Evolutionary conservation across 2,888 invertebrate species (phyloP).

Genomic region (Clivina fossor): DNA sequence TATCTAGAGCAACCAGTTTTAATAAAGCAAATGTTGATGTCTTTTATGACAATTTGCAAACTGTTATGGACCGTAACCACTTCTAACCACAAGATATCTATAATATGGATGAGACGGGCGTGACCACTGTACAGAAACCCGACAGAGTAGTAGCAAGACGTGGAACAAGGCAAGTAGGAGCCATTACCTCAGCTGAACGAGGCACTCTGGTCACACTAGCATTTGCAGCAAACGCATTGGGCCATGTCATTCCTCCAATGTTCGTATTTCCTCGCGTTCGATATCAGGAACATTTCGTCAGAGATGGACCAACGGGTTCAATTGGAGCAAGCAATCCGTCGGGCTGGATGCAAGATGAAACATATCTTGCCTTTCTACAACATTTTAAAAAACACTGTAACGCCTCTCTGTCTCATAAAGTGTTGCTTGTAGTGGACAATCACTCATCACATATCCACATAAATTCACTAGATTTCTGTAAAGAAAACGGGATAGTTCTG

Average conservation of each 20-base stretch:
- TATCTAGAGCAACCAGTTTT: conserved; percentile 40
- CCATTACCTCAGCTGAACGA: conserved; percentile 44
- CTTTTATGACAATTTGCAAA: neutral
- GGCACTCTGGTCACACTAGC: conserved; percentile 43
- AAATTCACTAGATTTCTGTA: conserved; percentile 33
- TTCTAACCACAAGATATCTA: conserved; percentile 32
- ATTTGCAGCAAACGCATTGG: conserved; percentile 42
- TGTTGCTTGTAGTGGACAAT: conserved; percentile 38
- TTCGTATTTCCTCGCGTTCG: conserved; percentile 44
- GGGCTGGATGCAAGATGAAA: conserved; percentile 41
- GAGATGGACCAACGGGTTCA: conserved; percentile 37
- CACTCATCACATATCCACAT: conserved; percentile 26
- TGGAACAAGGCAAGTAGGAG: conserved; percentile 45
- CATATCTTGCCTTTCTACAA: conserved; percentile 35
- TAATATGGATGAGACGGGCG: conserved; percentile 33
- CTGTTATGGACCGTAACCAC: too few species aligned
- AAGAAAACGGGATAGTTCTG: conserved; percentile 30
- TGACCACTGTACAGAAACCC: conserved; percentile 45
- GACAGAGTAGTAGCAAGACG: conserved; percentile 44
- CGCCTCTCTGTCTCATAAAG: too few species aligned
- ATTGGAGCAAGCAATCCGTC: conserved; percentile 39
- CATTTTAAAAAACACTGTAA: conserved; percentile 41
- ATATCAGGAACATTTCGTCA: conserved; percentile 37
- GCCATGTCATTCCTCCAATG: conserved; percentile 44
- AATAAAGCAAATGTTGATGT: conserved; percentile 34